Percentiles rank a stretch among this genome's conserved stretches.
phyloP scores from a whole-genome alignment of 2,797 vertebrate genomes.

The Thalassophryne amazonica region DNA sequence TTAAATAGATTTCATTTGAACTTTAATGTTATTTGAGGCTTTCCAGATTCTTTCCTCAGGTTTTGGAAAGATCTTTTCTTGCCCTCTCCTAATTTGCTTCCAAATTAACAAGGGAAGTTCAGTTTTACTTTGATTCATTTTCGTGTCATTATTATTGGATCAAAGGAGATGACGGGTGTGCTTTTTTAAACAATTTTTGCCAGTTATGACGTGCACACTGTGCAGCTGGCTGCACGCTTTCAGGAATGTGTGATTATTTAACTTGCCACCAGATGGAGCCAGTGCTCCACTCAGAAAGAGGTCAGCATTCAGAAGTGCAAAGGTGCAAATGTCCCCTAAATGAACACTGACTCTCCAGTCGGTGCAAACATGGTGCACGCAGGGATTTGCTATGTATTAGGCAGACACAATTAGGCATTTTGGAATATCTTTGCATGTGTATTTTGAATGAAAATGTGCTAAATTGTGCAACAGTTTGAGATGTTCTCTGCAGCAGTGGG shows the following conservation, averaged over 20 bases:
- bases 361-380: background rate
- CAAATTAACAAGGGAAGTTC: no score
- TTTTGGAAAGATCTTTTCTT: no score
- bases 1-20: no score
- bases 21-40: no score
- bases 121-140: no score
- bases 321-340: slow-evolving; percentile 5
- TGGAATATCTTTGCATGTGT: slow-evolving; percentile 5
- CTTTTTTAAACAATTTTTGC: no score
- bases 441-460: slow-evolving; percentile 8
- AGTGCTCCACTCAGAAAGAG: slow-evolving; percentile 41
- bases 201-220: background rate
- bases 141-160: no score
- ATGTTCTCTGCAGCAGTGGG: slow-evolving; percentile 22
- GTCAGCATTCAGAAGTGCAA: background rate
- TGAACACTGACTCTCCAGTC: slow-evolving; percentile 1
- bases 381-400: slow-evolving; percentile 9
- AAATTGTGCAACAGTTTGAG: slow-evolving; percentile 32
- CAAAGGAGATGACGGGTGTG: no score
- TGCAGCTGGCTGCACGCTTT: no score
- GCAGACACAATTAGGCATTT: background rate
- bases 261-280: slow-evolving; percentile 58
- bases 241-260: slow-evolving; percentile 22
- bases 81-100: no score
- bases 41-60: no score